A percentile compares a stretch with the other conserved stretches of the same genome.
These are phyloP conservation scores for Gallirallus australis DNA, from an alignment of 2,797 vertebrate genomes.

Conservation along the genomic window DNA sequence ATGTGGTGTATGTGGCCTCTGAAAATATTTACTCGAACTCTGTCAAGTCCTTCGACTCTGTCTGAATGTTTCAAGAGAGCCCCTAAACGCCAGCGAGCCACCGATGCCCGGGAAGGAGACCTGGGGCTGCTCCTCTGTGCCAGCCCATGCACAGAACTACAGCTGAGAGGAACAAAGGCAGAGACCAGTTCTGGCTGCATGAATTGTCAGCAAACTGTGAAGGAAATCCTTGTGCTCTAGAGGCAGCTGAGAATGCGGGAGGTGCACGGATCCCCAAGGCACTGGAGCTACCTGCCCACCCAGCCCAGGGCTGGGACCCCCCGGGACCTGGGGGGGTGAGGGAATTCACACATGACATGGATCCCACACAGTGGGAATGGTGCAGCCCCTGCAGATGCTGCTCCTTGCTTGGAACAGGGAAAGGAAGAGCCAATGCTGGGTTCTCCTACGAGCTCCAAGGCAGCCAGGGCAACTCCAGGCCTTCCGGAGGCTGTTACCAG, in stretches of 20 bases:
- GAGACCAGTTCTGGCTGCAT: too few relatives aligned
- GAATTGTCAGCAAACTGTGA: too few relatives aligned
- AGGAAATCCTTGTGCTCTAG: too few relatives aligned
- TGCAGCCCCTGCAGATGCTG: background rate
- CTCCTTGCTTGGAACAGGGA: background rate
- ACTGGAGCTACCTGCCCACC: too few relatives aligned
- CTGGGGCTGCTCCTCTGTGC: background rate
- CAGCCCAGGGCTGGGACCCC: too few relatives aligned
- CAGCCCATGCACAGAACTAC: too few relatives aligned
- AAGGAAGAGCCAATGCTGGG: background rate
- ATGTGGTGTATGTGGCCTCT: background rate
- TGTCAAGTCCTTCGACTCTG: slow-evolving; percentile 24
- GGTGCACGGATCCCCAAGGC: too few relatives aligned
- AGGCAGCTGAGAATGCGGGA: too few relatives aligned
- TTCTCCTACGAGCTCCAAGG: background rate
- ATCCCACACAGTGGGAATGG: background rate
- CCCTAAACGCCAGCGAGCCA: background rate
- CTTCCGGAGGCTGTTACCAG: background rate
- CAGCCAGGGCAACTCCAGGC: background rate
- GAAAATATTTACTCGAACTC: slow-evolving; percentile 69
- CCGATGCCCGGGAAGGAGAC: background rate
- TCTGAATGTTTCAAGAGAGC: background rate
- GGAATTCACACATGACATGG: too few relatives aligned
- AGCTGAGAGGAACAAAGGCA: too few relatives aligned
- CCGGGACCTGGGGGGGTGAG: too few relatives aligned